Evolutionary conservation across 2,113 vertebrate species (phyloP).

Genomic region (Lichenostomus cassidix): DNA sequence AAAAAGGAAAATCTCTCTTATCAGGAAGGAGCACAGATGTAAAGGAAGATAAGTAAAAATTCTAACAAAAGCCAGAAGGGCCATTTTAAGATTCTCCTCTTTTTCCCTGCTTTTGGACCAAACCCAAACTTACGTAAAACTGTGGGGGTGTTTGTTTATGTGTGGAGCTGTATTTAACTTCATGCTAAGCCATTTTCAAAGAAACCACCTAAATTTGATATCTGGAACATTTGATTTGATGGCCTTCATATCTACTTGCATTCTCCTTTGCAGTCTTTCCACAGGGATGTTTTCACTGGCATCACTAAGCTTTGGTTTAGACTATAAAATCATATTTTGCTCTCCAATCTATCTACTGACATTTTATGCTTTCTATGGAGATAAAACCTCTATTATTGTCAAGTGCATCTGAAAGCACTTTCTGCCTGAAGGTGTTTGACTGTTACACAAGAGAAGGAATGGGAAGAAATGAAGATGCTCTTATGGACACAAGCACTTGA

Average conservation of each 20-base stretch:
- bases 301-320: background rate
- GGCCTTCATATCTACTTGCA: background rate
- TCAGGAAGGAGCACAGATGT: background rate
- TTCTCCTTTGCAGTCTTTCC: background rate
- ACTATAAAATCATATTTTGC: slow-evolving; percentile 6
- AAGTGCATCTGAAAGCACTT: slow-evolving; percentile 9
- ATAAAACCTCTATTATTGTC: background rate
- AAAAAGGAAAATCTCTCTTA: background rate
- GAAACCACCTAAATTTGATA: slow-evolving; percentile 24
- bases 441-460: background rate
- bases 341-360: background rate
- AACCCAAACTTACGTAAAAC: slow-evolving; percentile 4
- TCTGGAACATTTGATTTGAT: background rate
- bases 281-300: background rate
- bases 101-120: background rate
- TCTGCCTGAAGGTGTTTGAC: slow-evolving; percentile 3
- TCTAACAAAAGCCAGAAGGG: background rate
- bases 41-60: background rate
- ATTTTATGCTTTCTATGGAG: background rate
- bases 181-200: background rate
- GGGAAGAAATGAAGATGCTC: background rate
- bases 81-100: background rate
- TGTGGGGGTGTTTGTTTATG: slow-evolving; percentile 12
- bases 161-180: slow-evolving; percentile 20
- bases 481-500: background rate